phyloP scores from a whole-genome alignment of 1,140 invertebrate species.

The Drosophila varians region DNA sequence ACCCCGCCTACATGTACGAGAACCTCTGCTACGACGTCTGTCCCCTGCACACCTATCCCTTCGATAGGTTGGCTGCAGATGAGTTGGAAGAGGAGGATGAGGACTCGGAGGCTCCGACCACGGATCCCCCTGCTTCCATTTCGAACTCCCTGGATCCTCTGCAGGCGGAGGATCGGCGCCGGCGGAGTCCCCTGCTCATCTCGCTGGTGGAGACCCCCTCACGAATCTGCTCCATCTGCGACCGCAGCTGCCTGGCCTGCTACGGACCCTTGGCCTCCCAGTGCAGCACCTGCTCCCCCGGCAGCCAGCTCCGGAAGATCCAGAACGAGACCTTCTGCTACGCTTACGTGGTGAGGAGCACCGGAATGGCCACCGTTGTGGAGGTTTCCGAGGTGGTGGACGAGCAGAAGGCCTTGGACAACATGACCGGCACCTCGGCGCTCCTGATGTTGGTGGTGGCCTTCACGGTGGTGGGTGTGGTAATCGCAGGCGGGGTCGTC shows the following conservation, averaged over 20 bases:
- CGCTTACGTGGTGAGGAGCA: conserved; percentile 72
- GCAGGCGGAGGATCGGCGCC: conserved; percentile 67
- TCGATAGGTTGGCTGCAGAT: conserved; percentile 23
- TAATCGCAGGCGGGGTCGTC: conserved; percentile 39
- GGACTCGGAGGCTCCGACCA: neutral
- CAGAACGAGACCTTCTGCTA: conserved; percentile 70
- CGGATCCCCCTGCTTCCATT: neutral
- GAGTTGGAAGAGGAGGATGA: neutral
- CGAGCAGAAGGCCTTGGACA: neutral
- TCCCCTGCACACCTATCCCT: conserved; percentile 57
- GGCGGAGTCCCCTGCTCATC: conserved; percentile 6
- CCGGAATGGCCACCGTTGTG: conserved; percentile 51
- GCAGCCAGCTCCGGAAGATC: conserved; percentile 66
- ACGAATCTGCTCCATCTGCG: conserved; percentile 53
- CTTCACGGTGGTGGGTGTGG: conserved; percentile 44
- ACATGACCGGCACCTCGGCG: conserved; percentile 41
- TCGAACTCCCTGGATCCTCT: conserved; percentile 48
- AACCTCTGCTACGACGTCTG: conserved; percentile 67
- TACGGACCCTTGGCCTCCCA: conserved; percentile 56
- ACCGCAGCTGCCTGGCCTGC: conserved; percentile 63
- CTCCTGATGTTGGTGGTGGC: conserved; percentile 40
- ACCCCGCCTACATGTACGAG: conserved; percentile 54
- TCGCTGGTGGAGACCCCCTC: conserved; percentile 25
- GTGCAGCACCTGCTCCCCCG: conserved; percentile 69
- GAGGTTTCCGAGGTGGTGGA: conserved; percentile 32